A percentile compares a stretch with the other conserved stretches of the same genome.
Conservation (phyloP, 2,113 vertebrate genomes). For the Amia ocellicauda region DNA sequence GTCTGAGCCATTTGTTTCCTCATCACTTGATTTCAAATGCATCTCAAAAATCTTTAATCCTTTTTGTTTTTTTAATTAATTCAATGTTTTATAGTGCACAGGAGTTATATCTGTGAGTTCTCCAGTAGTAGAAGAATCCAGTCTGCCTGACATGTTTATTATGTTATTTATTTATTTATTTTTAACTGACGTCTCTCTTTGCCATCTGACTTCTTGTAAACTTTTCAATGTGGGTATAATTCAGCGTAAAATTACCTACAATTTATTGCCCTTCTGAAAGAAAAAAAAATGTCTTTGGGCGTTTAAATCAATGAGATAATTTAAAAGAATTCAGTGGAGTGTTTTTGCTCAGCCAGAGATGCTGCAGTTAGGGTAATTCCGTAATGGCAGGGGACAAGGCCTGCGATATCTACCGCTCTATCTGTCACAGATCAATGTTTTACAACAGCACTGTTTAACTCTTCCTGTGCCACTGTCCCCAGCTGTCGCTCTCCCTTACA, state of each 20-base stretch:
- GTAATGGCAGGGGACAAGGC: slow-evolving; percentile 55
- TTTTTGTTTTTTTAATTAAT: no score
- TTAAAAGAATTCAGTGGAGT: slow-evolving; percentile 45
- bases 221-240: slow-evolving; percentile 94
- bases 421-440: slow-evolving; percentile 67
- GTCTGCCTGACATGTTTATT: no score
- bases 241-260: slow-evolving; percentile 87
- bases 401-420: slow-evolving; percentile 54
- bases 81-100: no score
- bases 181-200: slow-evolving; percentile 73
- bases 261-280: slow-evolving; percentile 86
- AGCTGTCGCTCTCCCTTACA: slow-evolving; percentile 4
- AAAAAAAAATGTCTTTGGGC: slow-evolving; percentile 52
- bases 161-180: no score
- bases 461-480: slow-evolving; percentile 34
- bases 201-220: slow-evolving; percentile 80
- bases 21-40: no score
- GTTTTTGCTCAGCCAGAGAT: slow-evolving; percentile 47
- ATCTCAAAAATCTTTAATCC: no score
- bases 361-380: slow-evolving; percentile 68
- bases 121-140: background rate
- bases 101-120: background rate
- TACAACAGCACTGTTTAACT: slow-evolving; percentile 62
- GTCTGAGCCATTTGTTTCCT: no score
- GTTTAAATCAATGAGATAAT: slow-evolving; percentile 64